Base-by-base conservation (phyloP, 2,888 invertebrate species). In the Bibio marci region DNA sequence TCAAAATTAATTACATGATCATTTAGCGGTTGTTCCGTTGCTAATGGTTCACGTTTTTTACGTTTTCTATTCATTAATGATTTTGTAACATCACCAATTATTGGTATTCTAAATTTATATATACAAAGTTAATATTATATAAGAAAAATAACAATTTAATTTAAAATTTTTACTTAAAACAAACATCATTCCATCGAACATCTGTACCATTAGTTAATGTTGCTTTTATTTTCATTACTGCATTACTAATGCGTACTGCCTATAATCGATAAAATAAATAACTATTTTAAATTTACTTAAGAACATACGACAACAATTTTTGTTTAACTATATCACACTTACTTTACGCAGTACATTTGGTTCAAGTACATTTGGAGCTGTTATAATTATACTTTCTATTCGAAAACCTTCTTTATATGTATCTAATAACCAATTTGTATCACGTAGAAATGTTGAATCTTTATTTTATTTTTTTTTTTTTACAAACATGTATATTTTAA, bases 361-460 rank as follows among this genome's bases (percentile, higher is more conserved):
- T 34, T 71, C 67, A 33, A 81, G 57, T 10, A 82, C 71, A 63
- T 81, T 70, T 37, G 75, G 69, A 17, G 74, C 75, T 35, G 71
- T 71, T 38, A 79, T 57, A 45, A 80, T 64, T 36, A 76, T 57
- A 43, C 60, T 65, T 57, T 80, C 73, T 12, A 70, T 54, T 44
- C 79, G 65, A 50, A 72, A 68, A 10, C 71, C 74, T 37, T 69
- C 70, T 41, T 73, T 70, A 56, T 78, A 76, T 43, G 70, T 73
- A 14, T 69, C 59, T 53, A 78, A 70, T 41, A 79, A 66, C 80
- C 81, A 81, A 49, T 79, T 70, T 4, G 80, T 76, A 48, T 80
- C 76, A 45, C 59, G 55, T 30, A 70, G 67, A 53, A 79, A 82
- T 43, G 75, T 70, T 1, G 80, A 79, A 31, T 77, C 69, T 31